Percentiles rank a stretch among this genome's conserved stretches.
Conservation (phyloP, 2,113 vertebrate genomes). For the Odontophorus gujanensis region DNA sequence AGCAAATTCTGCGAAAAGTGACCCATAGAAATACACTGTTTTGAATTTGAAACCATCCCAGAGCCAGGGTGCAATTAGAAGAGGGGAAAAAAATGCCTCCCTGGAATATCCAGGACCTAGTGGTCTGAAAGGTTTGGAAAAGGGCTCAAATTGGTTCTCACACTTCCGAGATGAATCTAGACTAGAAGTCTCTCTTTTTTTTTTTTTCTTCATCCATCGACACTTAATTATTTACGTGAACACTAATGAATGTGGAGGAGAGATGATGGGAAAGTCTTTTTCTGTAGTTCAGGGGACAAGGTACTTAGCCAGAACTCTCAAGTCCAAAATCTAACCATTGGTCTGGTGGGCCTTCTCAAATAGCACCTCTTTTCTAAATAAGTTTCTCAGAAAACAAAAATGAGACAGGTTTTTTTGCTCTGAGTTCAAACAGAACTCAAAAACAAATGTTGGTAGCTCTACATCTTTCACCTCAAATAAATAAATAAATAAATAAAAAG, state of each 20-base stretch:
- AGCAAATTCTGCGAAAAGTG: background rate
- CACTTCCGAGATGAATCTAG: background rate
- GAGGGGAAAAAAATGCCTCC: background rate
- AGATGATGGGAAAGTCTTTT: background rate
- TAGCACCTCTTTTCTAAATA: background rate
- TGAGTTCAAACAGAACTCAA: background rate
- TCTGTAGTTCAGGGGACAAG: background rate
- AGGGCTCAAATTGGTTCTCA: background rate
- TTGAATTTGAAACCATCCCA: background rate
- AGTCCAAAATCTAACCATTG: background rate
- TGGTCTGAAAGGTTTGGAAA: background rate
- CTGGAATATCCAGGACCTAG: background rate
- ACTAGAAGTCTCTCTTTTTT: background rate
- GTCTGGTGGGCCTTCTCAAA: background rate
- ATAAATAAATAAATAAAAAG: background rate
- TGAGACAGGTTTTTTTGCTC: background rate
- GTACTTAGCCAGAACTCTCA: background rate
- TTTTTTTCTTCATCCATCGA: background rate
- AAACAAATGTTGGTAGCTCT: background rate
- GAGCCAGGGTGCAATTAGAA: background rate
- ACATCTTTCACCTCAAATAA: background rate
- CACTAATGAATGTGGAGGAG: background rate
- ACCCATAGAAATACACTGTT: background rate
- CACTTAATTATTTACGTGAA: background rate
- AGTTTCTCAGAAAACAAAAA: constrained; percentile 12